Evolutionary conservation across 2,888 invertebrate genomes (phyloP).

Genomic region (Lumbricus terrestris): DNA sequence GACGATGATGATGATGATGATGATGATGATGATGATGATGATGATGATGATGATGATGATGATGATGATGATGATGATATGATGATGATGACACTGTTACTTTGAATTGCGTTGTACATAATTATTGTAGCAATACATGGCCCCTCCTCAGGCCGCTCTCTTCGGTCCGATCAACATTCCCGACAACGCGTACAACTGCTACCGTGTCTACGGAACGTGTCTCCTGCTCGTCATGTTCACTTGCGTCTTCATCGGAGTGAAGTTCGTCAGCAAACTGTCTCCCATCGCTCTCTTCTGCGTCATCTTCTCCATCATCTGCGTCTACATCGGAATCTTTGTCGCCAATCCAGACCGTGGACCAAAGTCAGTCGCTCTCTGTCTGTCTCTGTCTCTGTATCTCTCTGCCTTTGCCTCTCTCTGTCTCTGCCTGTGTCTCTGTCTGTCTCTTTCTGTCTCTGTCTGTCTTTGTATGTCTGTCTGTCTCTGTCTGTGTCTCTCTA

Average conservation of each 20-base stretch:
- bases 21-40: too few species aligned
- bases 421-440: too few species aligned
- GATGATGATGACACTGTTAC: too few species aligned
- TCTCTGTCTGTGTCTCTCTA: too few species aligned
- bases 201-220: slow-evolving; percentile 90
- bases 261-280: slow-evolving; percentile 98
- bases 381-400: too few species aligned
- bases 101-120: too few species aligned
- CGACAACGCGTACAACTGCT: slow-evolving; percentile 91
- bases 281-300: slow-evolving; percentile 94
- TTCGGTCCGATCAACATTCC: slow-evolving; percentile 73
- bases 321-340: slow-evolving; percentile 87
- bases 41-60: too few species aligned
- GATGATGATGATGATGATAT: too few species aligned
- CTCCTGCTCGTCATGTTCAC: slow-evolving; percentile 84
- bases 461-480: too few species aligned
- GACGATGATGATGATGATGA: too few species aligned
- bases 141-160: slow-evolving; percentile 70
- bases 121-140: slow-evolving; percentile 54
- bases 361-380: slow-evolving; percentile 31
- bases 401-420: too few species aligned
- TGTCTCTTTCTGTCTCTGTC: too few species aligned
- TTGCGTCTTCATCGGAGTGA: slow-evolving; percentile 92
- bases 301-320: slow-evolving; percentile 88
- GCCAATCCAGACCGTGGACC: slow-evolving; percentile 37